Evolutionary conservation across 2,113 vertebrate genomes (phyloP), one percentile per base, ranked within the genome.

Genomic region (Urocynchramus pylzowi): DNA sequence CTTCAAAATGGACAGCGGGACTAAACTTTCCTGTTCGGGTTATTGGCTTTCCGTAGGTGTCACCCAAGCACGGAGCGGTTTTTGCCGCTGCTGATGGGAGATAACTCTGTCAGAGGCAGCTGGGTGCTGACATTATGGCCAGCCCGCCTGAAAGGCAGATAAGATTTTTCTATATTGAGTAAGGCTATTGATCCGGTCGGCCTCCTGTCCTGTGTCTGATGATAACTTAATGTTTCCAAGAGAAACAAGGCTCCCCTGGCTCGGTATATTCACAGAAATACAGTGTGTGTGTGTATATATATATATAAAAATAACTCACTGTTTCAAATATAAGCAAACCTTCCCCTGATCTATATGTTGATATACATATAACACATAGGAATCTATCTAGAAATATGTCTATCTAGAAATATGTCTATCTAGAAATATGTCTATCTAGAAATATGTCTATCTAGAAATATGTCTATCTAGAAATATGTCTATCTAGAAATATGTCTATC

Each of bases 141-240:
- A 64, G 83, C 60, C 78, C 18, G 73, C 75, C 93, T 2, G 5
- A 86, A 93, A 90, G 3, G 13, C 35, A 93, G 95, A 95, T 95
- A 94, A 95, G 88, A 67, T 67, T 96, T 89, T 96, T 77, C 93
- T 93, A 94, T 96, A 96, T 96, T 94, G 65, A 96, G 94, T 35
- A 75, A 75, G 76, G 22, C 80, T 86, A 96, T 96, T 95, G 95
- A 96, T 97, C 96, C 81, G 53, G 89, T 77, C 49, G 49, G 91
- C 93, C 91, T 92, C 68, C 86, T 90, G 91, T 95, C 65, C 91
- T 16, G 47, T 84, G 86, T 41, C 84, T 73, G 94, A 92, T 95
- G 91, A 71, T 89, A 89, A 63, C 31, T 75, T 59, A 27, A 54
- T 82, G 61, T 54, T 71, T 89, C 49, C 84, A 61, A 64, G 74